These are phyloP conservation scores for Dendronephthya gigantea DNA, from an alignment of 64 coral and sea anemone species.

Conservation along the genomic window DNA sequence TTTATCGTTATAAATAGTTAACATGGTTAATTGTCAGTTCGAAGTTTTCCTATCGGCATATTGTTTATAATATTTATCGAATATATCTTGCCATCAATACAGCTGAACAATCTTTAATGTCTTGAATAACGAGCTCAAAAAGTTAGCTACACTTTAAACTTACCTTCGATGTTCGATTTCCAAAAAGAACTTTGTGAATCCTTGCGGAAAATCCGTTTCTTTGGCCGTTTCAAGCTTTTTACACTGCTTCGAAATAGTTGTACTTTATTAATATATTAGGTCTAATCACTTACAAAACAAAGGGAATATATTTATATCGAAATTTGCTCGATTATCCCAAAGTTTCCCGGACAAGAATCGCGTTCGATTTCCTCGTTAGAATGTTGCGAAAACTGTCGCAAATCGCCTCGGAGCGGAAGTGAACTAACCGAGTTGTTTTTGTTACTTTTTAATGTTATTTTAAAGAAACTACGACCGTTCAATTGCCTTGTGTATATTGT, in stretches of 20 bases:
- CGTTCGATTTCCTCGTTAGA: too few species aligned
- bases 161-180: neutral
- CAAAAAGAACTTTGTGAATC: neutral
- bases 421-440: neutral
- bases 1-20: conserved; percentile 1
- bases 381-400: too few species aligned
- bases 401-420: too few species aligned
- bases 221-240: neutral
- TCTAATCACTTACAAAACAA: neutral
- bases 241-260: neutral
- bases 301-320: too few species aligned
- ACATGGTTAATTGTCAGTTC: neutral
- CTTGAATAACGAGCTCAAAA: neutral
- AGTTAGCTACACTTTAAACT: neutral
- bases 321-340: too few species aligned
- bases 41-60: neutral
- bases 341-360: too few species aligned
- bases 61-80: conserved; percentile 1
- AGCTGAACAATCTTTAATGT: neutral
- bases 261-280: neutral
- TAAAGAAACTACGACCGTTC: neutral
- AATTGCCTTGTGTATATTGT: neutral
- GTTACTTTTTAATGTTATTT: neutral
- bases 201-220: neutral
- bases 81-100: neutral